phyloP scores from a whole-genome alignment of 2,113 vertebrate species.

The Sinocyclocheilus maitianheensis region DNA sequence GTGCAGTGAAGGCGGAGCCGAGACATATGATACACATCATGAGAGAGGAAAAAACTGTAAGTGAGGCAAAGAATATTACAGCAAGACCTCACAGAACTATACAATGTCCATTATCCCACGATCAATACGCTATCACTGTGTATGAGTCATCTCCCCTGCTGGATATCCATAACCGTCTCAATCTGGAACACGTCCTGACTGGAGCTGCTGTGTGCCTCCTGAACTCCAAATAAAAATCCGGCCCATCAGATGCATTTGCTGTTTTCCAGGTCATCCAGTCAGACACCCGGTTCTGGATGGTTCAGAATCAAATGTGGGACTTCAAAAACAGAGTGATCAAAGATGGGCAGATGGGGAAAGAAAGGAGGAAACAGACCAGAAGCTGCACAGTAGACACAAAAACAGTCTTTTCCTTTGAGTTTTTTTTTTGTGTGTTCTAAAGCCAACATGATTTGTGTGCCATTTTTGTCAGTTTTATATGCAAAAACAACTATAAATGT shows the following conservation, averaged over 20 bases:
- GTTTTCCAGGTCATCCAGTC: constrained; percentile 14
- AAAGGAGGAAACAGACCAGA: neutral
- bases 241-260: constrained; percentile 23
- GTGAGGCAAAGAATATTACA: constrained; percentile 33
- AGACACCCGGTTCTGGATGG: neutral
- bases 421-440: neutral
- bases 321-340: constrained; percentile 32
- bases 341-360: constrained; percentile 4
- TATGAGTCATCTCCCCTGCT: constrained; percentile 40
- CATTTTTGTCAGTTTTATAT: neutral
- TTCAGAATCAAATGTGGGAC: constrained; percentile 12
- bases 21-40: neutral
- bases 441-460: neutral
- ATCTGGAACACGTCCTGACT: neutral
- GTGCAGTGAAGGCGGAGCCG: neutral
- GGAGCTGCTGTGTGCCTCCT: constrained; percentile 14
- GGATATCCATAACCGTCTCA: constrained; percentile 1
- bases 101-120: constrained; percentile 41
- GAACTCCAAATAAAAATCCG: constrained; percentile 3
- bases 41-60: constrained; percentile 26
- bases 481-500: neutral
- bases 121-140: constrained; percentile 45
- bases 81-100: constrained; percentile 4
- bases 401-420: neutral
- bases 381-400: neutral